Evolutionary conservation across 2,888 invertebrate genomes (phyloP).

Genomic region (Pseudococcus viburni): DNA sequence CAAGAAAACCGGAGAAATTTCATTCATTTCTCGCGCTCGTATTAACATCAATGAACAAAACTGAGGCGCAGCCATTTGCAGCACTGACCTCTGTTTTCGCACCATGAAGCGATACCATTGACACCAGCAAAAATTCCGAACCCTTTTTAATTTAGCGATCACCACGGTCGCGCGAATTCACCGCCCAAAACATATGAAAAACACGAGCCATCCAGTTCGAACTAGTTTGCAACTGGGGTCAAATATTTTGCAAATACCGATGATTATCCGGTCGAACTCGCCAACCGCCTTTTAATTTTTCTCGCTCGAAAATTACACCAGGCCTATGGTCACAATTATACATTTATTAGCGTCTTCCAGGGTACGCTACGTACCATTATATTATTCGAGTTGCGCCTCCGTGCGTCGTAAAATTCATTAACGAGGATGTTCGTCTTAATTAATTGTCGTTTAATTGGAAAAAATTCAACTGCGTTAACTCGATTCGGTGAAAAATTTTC

Average conservation of each 20-base stretch:
- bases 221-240: background rate
- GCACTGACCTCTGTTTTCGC: background rate
- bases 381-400: too few relatives aligned
- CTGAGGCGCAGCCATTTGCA: background rate
- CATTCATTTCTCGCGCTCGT: background rate
- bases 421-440: background rate
- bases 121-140: constrained; percentile 4
- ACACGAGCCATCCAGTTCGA: constrained; percentile 18
- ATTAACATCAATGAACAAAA: background rate
- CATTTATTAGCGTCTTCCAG: background rate
- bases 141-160: background rate
- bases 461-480: background rate
- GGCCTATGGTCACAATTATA: background rate
- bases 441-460: background rate
- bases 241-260: constrained; percentile 15
- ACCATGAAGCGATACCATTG: background rate
- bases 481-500: background rate
- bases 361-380: too few relatives aligned
- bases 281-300: constrained; percentile 36
- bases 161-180: background rate
- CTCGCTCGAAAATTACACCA: background rate
- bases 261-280: constrained; percentile 7
- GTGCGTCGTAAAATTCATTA: background rate
- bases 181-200: background rate
- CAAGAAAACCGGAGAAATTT: background rate